Base-by-base conservation (phyloP, 2,888 invertebrate species). In the Anthoptus insignis region DNA sequence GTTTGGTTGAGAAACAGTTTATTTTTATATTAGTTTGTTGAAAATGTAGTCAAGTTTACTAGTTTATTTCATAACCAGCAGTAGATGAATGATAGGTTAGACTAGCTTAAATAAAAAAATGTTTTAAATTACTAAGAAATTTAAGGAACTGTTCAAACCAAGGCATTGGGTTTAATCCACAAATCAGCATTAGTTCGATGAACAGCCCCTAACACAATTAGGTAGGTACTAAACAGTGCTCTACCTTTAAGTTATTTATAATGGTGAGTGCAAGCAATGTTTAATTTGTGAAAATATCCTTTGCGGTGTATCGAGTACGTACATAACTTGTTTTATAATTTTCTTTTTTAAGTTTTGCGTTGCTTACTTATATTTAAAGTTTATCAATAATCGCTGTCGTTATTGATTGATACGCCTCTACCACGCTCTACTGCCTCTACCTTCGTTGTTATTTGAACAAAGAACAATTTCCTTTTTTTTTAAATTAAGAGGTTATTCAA, bases 161-260 rank as follows among this genome's bases (percentile, higher is more conserved):
- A 29, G 29, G 11, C 27, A 16, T 14, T 19, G 29, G 16, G 16
- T 16, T 50, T 50, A 13, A 29, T 21, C 16, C 11, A 11, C 11
- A n/a, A 50, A 29, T n/a, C n/a, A n/a, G n/a, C n/a, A 50, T 50
- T 29, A 50, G 29, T 50, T 50, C 4, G 50, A 50, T 29, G 21
- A 16, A 14, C 29, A 29, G 27, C 50, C 14, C 39, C 39, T 39
- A 16, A 39, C 8, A 34, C 11, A n/a, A n/a, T n/a, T n/a, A n/a
- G n/a, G n/a, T n/a, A n/a, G n/a, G n/a, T n/a, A n/a, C n/a, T n/a
- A n/a, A n/a, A n/a, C n/a, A n/a, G n/a, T n/a, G n/a, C n/a, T n/a
- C n/a, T n/a, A n/a, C n/a, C n/a, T n/a, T n/a, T n/a, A n/a, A n/a
- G n/a, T n/a, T n/a, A n/a, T n/a, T n/a, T n/a, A n/a, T n/a, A n/a